Evolutionary conservation across 2,113 vertebrate genomes (phyloP).

Genomic region (Gnathonemus echidnorhynchus): DNA sequence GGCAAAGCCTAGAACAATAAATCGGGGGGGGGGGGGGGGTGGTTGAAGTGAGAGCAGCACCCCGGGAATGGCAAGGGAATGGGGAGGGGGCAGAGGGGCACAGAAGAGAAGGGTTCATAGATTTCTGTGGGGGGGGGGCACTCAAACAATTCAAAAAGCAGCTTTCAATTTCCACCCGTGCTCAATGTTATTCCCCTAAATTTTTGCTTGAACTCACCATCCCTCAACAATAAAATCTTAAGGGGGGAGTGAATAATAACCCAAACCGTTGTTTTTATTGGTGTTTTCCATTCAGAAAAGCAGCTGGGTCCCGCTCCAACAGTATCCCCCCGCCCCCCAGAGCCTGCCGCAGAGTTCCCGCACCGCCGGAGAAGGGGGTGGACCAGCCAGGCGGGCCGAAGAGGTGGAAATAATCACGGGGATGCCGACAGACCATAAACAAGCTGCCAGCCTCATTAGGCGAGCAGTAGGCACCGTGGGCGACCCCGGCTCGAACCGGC

Average conservation of each 20-base stretch:
- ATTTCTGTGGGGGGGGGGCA: slow-evolving; percentile 12
- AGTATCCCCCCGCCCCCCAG: background rate
- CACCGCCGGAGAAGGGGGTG: slow-evolving; percentile 59
- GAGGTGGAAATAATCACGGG: slow-evolving; percentile 91
- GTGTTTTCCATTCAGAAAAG: slow-evolving; percentile 69
- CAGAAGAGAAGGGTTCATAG: slow-evolving; percentile 30
- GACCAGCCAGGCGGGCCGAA: slow-evolving; percentile 63
- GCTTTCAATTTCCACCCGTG: background rate
- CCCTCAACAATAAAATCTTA: slow-evolving; percentile 48
- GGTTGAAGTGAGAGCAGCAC: slow-evolving; percentile 61
- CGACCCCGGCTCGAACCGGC: slow-evolving; percentile 77
- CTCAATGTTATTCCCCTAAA: slow-evolving; percentile 57
- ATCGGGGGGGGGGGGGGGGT: slow-evolving; percentile 69
- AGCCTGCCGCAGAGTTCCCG: background rate
- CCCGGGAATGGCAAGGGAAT: slow-evolving; percentile 38
- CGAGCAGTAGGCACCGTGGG: slow-evolving; percentile 79
- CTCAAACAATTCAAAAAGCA: background rate
- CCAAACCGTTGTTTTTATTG: slow-evolving; percentile 66
- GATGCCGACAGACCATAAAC: slow-evolving; percentile 86
- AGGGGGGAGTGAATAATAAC: slow-evolving; percentile 44
- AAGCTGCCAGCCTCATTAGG: slow-evolving; percentile 95
- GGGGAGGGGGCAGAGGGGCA: slow-evolving; percentile 15
- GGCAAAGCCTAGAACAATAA: slow-evolving; percentile 99
- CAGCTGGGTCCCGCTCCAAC: slow-evolving; percentile 44
- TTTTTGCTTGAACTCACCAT: slow-evolving; percentile 64